Evolutionary conservation across 2,113 vertebrate genomes (phyloP).

Genomic region (Hippocampus zosterae): DNA sequence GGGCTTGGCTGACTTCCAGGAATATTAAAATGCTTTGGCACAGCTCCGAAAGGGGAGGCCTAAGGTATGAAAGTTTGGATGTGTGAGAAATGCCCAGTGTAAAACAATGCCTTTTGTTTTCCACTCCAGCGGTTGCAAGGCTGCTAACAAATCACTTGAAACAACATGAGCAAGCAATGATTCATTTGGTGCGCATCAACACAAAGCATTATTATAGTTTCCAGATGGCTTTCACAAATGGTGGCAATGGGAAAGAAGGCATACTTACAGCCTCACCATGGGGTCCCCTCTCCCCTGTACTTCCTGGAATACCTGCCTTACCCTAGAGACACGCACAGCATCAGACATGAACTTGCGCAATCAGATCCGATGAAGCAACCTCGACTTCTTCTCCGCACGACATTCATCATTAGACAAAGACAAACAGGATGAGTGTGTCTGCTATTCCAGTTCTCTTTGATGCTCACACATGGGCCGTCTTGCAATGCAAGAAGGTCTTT

Average conservation of each 20-base stretch:
- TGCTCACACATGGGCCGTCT: conserved; percentile 1
- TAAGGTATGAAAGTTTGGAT: not conserved
- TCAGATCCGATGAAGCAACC: conserved; percentile 10
- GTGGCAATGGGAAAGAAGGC: not conserved
- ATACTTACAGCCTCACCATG: conserved; percentile 85
- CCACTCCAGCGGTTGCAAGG: not conserved
- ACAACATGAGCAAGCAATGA: not conserved
- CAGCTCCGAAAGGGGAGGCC: conserved; percentile 18
- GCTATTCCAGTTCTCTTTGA: conserved; percentile 9
- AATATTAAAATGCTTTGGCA: conserved; percentile 20
- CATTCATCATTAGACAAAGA: conserved; percentile 1
- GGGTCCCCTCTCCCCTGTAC: conserved; percentile 78
- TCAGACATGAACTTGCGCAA: conserved; percentile 6
- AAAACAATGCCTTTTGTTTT: not conserved
- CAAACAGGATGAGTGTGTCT: conserved; percentile 9
- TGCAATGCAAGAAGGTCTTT: not conserved
- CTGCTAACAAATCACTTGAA: not conserved
- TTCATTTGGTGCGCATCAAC: not conserved
- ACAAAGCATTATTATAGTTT: conserved; percentile 1
- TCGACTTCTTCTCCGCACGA: not conserved
- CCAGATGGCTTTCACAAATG: conserved; percentile 2
- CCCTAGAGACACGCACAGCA: conserved; percentile 73
- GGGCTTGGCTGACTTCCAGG: conserved; percentile 34
- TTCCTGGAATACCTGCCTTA: conserved; percentile 76
- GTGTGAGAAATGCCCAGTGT: not conserved